Evolutionary conservation across 2,797 vertebrate species (phyloP).

Genomic region (Micrastur ruficollis): DNA sequence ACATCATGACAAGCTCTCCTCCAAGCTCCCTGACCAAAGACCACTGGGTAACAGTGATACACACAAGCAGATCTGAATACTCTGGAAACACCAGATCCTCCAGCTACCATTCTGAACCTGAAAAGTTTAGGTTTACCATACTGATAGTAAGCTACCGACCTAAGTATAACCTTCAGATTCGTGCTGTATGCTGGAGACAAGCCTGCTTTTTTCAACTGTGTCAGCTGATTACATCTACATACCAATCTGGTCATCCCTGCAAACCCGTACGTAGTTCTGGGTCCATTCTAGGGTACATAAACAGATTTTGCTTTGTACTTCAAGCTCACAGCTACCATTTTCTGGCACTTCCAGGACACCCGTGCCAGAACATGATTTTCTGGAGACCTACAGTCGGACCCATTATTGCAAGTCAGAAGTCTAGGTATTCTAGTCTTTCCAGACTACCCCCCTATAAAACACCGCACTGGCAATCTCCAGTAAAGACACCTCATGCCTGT

Average conservation of each 20-base stretch:
- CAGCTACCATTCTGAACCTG: background rate
- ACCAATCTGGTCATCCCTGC: background rate
- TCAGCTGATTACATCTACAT: background rate
- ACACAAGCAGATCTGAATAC: background rate
- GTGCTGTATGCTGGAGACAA: background rate
- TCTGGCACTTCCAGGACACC: background rate
- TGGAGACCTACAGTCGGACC: background rate
- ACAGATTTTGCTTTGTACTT: background rate
- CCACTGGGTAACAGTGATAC: accelerated
- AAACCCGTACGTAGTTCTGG: background rate
- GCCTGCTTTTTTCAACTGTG: background rate
- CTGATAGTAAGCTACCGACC: background rate
- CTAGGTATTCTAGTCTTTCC: background rate
- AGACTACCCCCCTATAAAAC: accelerated
- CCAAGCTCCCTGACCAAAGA: background rate
- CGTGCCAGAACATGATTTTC: background rate
- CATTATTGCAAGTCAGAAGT: background rate
- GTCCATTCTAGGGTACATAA: background rate
- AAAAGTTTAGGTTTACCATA: background rate
- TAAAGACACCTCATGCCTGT: accelerated
- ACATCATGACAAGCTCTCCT: background rate
- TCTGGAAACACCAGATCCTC: background rate
- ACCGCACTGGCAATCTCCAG: accelerated
- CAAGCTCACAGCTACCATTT: background rate
- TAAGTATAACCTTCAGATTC: background rate